A percentile compares a stretch with the other conserved stretches of the same genome.
Evolutionary conservation across 2,888 invertebrate species (phyloP).

Genomic region (Drosophila buzzatii): DNA sequence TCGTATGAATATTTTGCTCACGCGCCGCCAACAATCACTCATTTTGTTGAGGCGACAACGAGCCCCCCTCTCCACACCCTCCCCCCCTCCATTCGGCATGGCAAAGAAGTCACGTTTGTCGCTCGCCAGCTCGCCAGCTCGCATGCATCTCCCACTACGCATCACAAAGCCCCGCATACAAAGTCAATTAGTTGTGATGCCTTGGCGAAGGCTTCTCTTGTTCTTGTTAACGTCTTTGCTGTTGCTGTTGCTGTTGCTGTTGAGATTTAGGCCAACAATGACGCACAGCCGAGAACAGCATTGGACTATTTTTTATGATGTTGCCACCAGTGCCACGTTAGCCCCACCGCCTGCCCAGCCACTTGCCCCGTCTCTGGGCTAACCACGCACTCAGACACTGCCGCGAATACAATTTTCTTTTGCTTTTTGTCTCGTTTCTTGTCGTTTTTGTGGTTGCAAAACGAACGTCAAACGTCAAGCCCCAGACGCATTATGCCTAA

Average conservation of each 20-base stretch:
- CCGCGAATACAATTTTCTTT: conserved; percentile 49
- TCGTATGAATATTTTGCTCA: conserved; percentile 75
- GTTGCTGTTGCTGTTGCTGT: conserved; percentile 36
- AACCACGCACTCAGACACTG: conserved; percentile 35
- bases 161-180: conserved; percentile 46
- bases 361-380: not conserved
- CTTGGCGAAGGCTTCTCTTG: conserved; percentile 49
- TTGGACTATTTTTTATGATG: conserved; percentile 69
- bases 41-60: conserved; percentile 57
- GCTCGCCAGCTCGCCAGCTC: not conserved
- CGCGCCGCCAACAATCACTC: conserved; percentile 78
- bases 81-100: not conserved
- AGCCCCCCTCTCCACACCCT: not conserved
- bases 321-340: conserved; percentile 39
- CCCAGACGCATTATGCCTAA: conserved; percentile 51
- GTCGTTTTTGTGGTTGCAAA: conserved; percentile 50
- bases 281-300: conserved; percentile 64
- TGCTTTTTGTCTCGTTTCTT: conserved; percentile 3
- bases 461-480: conserved; percentile 28
- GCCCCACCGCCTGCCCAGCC: conserved; percentile 1
- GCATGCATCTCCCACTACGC: not conserved
- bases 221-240: conserved; percentile 23
- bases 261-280: conserved; percentile 75
- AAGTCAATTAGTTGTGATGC: conserved; percentile 78
- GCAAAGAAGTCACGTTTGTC: conserved; percentile 68